Conservation (phyloP, 2,797 vertebrate genomes). For the Sebastes alutus region DNA sequence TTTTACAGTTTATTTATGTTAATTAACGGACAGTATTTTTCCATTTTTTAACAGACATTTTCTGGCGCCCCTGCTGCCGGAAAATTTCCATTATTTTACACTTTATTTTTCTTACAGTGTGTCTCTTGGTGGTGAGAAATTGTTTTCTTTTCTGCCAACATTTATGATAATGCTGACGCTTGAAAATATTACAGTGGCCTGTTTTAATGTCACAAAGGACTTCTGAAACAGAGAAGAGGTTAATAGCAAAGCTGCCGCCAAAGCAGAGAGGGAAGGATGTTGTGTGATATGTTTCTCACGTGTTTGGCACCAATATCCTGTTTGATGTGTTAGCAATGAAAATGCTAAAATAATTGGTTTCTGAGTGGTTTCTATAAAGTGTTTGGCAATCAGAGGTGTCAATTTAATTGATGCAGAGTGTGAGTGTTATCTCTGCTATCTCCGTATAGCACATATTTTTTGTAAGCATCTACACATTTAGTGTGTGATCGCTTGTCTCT, state of each 20-base stretch:
- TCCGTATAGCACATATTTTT: background rate
- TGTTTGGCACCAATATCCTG: background rate
- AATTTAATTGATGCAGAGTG: background rate
- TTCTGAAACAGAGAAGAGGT: background rate
- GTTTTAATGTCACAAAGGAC: background rate
- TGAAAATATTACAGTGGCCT: background rate
- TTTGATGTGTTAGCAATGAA: background rate
- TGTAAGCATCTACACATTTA: background rate
- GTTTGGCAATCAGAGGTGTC: constrained; percentile 8
- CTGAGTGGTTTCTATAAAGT: constrained; percentile 10
- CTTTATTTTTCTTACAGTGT: too few relatives aligned
- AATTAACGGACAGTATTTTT: too few relatives aligned
- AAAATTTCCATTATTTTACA: too few relatives aligned
- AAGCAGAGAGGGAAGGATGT: background rate
- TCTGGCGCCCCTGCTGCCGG: too few relatives aligned
- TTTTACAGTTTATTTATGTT: too few relatives aligned
- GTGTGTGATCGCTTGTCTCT: background rate
- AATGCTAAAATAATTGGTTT: constrained; percentile 12
- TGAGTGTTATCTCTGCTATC: background rate
- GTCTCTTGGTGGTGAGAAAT: constrained; percentile 21
- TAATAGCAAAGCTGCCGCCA: background rate
- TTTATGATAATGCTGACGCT: background rate
- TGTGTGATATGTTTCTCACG: background rate
- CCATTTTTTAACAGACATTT: too few relatives aligned
- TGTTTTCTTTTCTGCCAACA: constrained; percentile 2